A percentile compares a stretch with the other conserved stretches of the same genome.
These are phyloP conservation scores for Ondatra zibethicus DNA, from an alignment of 2,113 vertebrate species.

Conservation along the genomic window DNA sequence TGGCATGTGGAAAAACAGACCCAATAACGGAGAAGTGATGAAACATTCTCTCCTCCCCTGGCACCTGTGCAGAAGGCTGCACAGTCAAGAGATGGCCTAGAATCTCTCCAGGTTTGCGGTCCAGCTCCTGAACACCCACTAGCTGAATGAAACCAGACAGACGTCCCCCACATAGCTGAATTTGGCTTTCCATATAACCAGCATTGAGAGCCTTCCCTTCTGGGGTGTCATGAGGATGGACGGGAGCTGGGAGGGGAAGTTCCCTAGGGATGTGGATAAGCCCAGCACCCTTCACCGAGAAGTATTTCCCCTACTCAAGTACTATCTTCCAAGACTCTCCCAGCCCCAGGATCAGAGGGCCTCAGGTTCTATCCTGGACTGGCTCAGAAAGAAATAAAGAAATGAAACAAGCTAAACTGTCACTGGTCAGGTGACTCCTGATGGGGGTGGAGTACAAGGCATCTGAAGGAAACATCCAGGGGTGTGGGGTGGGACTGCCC, in stretches of 20 bases:
- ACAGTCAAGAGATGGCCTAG: not conserved
- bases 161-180: not conserved
- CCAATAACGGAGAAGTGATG: not conserved
- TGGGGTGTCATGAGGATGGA: not conserved
- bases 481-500: not conserved
- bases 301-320: not conserved
- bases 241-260: not conserved
- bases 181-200: not conserved
- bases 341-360: not conserved
- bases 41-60: not conserved
- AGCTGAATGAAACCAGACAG: rapidly evolving
- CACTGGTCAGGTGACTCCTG: not conserved
- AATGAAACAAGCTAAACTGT: not conserved
- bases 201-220: not conserved
- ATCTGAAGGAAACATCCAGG: not conserved
- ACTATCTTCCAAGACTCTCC: not conserved
- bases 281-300: not conserved
- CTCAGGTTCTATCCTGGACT: not conserved
- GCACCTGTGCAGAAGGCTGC: not conserved
- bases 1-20: not conserved
- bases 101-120: not conserved
- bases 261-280: not conserved
- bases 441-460: not conserved
- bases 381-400: conserved; percentile 7
- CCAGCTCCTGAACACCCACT: rapidly evolving